Evolutionary conservation across 1,140 invertebrate genomes (phyloP).

Genomic region (Macrobrachium rosenbergii): DNA sequence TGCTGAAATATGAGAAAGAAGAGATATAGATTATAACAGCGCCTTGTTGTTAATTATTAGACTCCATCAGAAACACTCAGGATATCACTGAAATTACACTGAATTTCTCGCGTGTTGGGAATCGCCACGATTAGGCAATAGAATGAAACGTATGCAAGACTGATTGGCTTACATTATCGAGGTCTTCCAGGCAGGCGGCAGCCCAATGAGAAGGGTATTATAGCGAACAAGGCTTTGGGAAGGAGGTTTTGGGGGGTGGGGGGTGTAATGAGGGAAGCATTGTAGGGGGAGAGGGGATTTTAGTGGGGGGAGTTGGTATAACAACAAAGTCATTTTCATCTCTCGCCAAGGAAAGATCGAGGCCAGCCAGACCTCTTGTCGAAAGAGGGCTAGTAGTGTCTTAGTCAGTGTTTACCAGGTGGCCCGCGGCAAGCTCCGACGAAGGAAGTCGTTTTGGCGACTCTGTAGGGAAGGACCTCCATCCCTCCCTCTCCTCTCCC

Average conservation of each 20-base stretch:
- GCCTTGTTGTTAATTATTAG: no score
- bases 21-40: not conserved
- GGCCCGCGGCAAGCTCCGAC: not conserved
- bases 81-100: no score
- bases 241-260: not conserved
- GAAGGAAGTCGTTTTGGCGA: no score
- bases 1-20: not conserved
- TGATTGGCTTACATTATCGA: conserved; percentile 33
- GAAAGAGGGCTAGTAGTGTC: not conserved
- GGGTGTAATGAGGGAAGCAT: not conserved
- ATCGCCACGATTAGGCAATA: no score
- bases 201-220: conserved; percentile 27
- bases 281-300: no score
- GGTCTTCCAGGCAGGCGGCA: conserved; percentile 37
- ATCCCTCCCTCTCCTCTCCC: no score
- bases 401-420: not conserved
- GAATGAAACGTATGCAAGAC: not conserved
- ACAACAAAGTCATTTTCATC: conserved; percentile 43
- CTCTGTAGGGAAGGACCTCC: not conserved
- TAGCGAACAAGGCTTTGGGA: not conserved
- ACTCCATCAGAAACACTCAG: no score
- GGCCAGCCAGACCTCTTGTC: not conserved
- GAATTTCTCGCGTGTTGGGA: no score
- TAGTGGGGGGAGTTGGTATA: conserved; percentile 1
- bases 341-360: conserved; percentile 33